These are phyloP conservation scores for Scelioninae gen. 2 DNA, from an alignment of 2,888 invertebrate species.

Conservation along the genomic window DNA sequence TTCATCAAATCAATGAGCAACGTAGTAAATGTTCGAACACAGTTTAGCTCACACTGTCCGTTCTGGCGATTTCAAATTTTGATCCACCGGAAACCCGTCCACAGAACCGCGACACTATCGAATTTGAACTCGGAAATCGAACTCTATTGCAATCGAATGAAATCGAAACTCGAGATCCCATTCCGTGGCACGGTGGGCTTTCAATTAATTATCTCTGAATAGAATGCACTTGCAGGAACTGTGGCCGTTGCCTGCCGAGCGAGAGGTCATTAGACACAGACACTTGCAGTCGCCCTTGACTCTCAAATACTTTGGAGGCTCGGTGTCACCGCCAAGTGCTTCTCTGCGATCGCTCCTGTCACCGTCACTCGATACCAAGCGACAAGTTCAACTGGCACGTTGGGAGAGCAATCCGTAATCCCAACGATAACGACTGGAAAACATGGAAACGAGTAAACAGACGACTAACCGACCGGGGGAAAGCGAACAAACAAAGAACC, in stretches of 20 bases:
- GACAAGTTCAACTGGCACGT: conserved; percentile 72
- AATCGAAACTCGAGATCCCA: conserved; percentile 47
- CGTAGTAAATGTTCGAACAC: too few relatives aligned
- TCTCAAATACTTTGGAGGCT: conserved; percentile 77
- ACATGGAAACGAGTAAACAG: conserved; percentile 6
- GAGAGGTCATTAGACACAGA: conserved; percentile 82
- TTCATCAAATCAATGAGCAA: too few relatives aligned
- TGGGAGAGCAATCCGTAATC: conserved; percentile 73
- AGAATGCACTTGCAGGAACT: conserved; percentile 75
- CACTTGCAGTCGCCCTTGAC: conserved; percentile 82
- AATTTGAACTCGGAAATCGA: too few relatives aligned
- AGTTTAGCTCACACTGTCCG: too few relatives aligned
- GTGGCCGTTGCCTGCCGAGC: conserved; percentile 80
- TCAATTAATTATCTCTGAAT: conserved; percentile 53
- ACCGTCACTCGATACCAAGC: conserved; percentile 77
- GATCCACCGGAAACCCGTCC: too few relatives aligned
- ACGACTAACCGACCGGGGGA: too few relatives aligned
- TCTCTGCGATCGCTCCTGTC: conserved; percentile 78
- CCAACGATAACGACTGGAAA: conserved; percentile 16
- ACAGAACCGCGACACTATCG: too few relatives aligned
- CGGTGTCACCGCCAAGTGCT: conserved; percentile 76
- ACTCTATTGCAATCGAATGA: conserved; percentile 30
- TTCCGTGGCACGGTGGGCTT: conserved; percentile 12
- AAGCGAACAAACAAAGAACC: neutral
- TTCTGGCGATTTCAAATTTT: too few relatives aligned